Percentiles rank a stretch among this genome's conserved stretches.
Conservation (phyloP, 2,888 invertebrate species). For the Drosophila neonasuta region DNA sequence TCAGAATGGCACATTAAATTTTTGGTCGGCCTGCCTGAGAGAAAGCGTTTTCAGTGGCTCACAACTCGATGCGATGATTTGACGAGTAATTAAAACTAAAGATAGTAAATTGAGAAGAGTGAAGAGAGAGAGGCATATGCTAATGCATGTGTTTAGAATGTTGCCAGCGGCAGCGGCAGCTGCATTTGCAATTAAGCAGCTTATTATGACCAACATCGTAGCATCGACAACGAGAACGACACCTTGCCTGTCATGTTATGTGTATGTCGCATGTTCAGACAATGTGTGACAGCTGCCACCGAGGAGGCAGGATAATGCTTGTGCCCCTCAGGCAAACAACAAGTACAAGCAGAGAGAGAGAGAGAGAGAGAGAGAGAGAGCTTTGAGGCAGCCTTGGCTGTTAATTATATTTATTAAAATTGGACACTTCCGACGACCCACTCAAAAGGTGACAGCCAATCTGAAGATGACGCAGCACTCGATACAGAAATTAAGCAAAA, state of each 20-base stretch:
- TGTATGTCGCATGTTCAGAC: background rate
- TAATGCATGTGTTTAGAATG: constrained; percentile 45
- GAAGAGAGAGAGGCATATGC: constrained; percentile 24
- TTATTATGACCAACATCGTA: constrained; percentile 55
- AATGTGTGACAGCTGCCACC: constrained; percentile 19
- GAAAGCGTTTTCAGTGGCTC: constrained; percentile 47
- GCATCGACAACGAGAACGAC: constrained; percentile 30
- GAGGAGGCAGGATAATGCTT: constrained; percentile 19
- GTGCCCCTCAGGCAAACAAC: constrained; percentile 19
- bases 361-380: background rate
- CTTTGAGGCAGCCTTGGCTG: constrained; percentile 26
- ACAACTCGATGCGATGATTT: constrained; percentile 32
- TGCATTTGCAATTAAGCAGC: constrained; percentile 71
- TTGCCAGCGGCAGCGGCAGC: constrained; percentile 40
- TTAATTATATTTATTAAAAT: constrained; percentile 69
- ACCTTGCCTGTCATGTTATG: constrained; percentile 41
- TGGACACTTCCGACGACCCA: constrained; percentile 64
- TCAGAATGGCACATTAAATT: constrained; percentile 51
- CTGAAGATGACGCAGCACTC: constrained; percentile 61
- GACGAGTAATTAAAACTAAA: constrained; percentile 50
- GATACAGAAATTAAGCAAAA: constrained; percentile 52
- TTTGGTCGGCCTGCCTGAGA: constrained; percentile 24
- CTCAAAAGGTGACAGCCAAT: constrained; percentile 65
- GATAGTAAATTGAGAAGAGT: constrained; percentile 7
- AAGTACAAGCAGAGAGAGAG: background rate